Evolutionary conservation across 2,797 vertebrate species (phyloP), one percentile per base, ranked within the genome.

Genomic region (Bradypodion ventrale): DNA sequence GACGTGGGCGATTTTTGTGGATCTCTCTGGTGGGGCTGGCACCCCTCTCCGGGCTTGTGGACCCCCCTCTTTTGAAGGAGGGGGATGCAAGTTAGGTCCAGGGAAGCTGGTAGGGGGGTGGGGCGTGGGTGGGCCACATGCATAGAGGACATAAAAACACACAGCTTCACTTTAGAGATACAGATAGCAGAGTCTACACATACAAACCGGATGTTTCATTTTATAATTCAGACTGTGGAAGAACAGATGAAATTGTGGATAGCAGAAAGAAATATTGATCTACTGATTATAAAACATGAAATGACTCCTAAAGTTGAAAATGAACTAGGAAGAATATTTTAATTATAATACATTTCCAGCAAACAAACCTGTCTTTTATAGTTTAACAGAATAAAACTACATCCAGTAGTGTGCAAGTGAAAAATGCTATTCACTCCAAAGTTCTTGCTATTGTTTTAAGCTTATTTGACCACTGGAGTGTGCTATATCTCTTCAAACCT

Each of bases 381-480:
- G 7, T 73, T 0, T 9, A 59, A 21, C 13, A 46, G 73, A 86
- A 42, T 62, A 75, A 65, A 37, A 3, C 4, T 75, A 37, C 44
- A 80, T 84, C 35, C 77, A 3, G 59, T 29, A 74, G 7, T 29
- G 15, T 15, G 35, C 5, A 85, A 37, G 32, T 35, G 19, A 12
- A 83, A 66, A 37, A 81, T 42, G 37, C 8, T 35, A 77, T 78
- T 74, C 16, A 78, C n/a, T 59, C 73, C 42, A 72, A 70, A 49
- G 40, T 0, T 75, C 52, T 78, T 66, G 32, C 75, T 86, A 44
- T 84, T 89, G 91, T 82, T 75, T 93, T 88, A 40, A 90, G 35
- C 19, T 52, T 0, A 0, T 77, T 80, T 87, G 85, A 19, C 90
- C 96, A 94, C 95, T 92, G 85, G 93, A 93, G 93, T 25, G 94